Evolutionary conservation across 2,797 vertebrate species (phyloP), one percentile per base, ranked within the genome.

Genomic region (Mus caroli): DNA sequence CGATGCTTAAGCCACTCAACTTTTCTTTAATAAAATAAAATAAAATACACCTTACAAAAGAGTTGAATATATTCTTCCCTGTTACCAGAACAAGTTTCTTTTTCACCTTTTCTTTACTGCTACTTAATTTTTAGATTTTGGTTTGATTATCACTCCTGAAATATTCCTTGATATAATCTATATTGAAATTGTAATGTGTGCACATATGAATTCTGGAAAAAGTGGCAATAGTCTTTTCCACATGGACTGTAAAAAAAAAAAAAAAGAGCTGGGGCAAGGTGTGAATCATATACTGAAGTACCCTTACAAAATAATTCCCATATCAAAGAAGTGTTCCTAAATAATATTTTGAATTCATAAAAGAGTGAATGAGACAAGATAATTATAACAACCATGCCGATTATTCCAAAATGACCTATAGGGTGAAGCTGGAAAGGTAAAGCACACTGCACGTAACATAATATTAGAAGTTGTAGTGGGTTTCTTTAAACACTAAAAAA

Each of bases 1-100:
- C 46, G 60, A 31, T 75, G 15, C 28, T 78, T 91, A 95, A 96
- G 54, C 12, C 40, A 85, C 60, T 82, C 14, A 79, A 64, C 46
- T 19, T 88, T 88, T 90, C 46, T 67, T 85, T 60, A n/a, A 75
- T 46, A 54, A 54, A 54, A 54, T 77, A 28, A 31, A 82, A 50
- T 50, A 50, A 58, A 82, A 50, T 50, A 50, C 40, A 40, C 0
- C 1, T 79, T 67, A 37, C 1, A 56, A 69, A 14, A 91, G 8
- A 78, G 43, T 20, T 87, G 0, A 52, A 37, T 24, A 56, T 22
- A 8, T 8, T 90, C 40, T 79, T 91, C 54, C 37, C 7, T 17
- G 6, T 60, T 67, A 56, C 10, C 54, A n/a, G 6, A 92, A 89
- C 22, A 92, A 73, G 40, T 91, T 54, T 92, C 34, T 10, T 6